These are phyloP conservation scores for Drosophila mauritiana DNA, from an alignment of 1,140 invertebrate species.

Conservation along the genomic window DNA sequence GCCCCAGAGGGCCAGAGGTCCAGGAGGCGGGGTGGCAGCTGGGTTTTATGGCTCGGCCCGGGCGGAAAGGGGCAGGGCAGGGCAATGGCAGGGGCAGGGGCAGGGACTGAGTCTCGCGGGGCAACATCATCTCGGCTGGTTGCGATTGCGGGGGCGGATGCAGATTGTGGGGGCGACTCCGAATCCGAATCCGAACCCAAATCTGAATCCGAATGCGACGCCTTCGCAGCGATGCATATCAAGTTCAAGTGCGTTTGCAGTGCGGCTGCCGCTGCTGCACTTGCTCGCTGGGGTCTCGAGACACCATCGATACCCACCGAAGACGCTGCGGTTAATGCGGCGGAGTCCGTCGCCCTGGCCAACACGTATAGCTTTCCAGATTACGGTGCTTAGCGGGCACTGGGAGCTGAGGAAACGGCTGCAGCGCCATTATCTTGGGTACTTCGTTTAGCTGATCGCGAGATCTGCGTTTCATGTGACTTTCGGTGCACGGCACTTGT, in stretches of 20 bases:
- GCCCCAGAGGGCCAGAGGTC: conserved; percentile 50
- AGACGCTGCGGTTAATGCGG: conserved; percentile 24
- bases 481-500: conserved; percentile 2
- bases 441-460: conserved; percentile 27
- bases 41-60: too few relatives aligned
- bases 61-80: conserved; percentile 20
- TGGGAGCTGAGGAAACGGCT: background rate
- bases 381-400: conserved; percentile 8
- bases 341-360: conserved; percentile 10
- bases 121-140: background rate
- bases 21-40: too few relatives aligned
- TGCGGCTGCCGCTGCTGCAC: conserved; percentile 30
- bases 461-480: conserved; percentile 36
- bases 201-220: background rate
- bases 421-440: conserved; percentile 24
- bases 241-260: conserved; percentile 62
- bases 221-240: conserved; percentile 29
- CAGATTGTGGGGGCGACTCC: conserved; percentile 15
- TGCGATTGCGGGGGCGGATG: conserved; percentile 23
- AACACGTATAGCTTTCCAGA: conserved; percentile 31
- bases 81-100: background rate
- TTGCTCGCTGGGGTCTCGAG: conserved; percentile 44
- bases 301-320: conserved; percentile 6
- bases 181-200: background rate
- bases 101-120: background rate